phyloP scores from a whole-genome alignment of 2,888 invertebrate genomes.

The Gari tellinella region DNA sequence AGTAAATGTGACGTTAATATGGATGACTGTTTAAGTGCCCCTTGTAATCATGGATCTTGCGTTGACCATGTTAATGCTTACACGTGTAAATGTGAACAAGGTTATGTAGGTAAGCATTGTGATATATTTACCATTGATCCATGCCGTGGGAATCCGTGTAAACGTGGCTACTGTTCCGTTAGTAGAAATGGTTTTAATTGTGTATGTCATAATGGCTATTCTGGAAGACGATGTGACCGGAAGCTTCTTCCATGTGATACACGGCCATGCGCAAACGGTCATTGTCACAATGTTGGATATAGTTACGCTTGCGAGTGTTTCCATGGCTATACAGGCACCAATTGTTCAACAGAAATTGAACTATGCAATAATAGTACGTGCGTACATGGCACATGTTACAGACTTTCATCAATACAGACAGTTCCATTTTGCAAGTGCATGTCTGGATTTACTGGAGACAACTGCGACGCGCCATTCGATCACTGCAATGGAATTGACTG shows the following conservation, averaged over 20 bases:
- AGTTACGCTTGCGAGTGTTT: no score
- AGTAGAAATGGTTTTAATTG: constrained; percentile 16
- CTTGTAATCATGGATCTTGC: constrained; percentile 43
- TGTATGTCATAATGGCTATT: constrained; percentile 28
- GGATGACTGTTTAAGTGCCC: constrained; percentile 34
- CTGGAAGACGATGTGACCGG: constrained; percentile 31
- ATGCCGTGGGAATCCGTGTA: constrained; percentile 24
- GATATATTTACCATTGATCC: constrained; percentile 25
- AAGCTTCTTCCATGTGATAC: constrained; percentile 3
- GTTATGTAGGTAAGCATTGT: constrained; percentile 33
- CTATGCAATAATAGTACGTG: no score
- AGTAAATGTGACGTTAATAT: constrained; percentile 27
- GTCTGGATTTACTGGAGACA: no score
- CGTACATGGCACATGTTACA: no score
- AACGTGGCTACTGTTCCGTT: constrained; percentile 33
- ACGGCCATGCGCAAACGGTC: no score
- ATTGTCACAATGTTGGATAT: no score
- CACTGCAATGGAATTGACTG: no score
- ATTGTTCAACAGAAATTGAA: no score
- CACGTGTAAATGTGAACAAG: constrained; percentile 22
- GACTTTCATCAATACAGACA: no score
- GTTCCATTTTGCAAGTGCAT: no score
- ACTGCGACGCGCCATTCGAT: no score
- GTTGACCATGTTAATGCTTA: constrained; percentile 40
- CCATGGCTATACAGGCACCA: no score